Conservation (phyloP, 2,888 invertebrate genomes). For the Adineta ricciae region DNA sequence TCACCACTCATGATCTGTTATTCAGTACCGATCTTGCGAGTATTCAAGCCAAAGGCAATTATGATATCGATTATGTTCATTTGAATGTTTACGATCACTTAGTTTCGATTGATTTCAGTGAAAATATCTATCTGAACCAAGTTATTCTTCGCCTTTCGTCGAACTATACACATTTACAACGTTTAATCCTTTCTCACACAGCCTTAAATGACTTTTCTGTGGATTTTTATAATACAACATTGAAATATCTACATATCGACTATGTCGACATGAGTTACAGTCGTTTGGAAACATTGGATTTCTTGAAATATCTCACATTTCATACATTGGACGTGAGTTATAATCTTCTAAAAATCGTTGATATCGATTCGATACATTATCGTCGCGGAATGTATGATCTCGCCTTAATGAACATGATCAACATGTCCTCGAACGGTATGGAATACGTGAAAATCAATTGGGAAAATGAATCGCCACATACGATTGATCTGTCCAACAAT, state of each 20-base stretch:
- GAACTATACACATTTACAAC: background rate
- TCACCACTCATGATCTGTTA: background rate
- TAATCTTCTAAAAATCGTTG: background rate
- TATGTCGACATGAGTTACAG: background rate
- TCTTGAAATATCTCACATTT: background rate
- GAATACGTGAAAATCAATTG: background rate
- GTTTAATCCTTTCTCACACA: background rate
- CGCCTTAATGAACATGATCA: background rate
- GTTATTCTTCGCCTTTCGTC: background rate
- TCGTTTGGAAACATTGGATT: background rate
- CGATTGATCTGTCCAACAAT: background rate
- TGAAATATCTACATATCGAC: background rate
- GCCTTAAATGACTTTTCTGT: background rate
- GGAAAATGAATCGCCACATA: background rate
- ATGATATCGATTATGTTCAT: background rate
- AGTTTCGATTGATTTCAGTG: background rate
- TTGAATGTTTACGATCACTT: background rate
- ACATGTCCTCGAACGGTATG: background rate
- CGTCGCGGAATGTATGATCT: constrained; percentile 1
- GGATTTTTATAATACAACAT: background rate
- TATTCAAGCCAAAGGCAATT: background rate
- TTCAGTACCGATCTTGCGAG: background rate
- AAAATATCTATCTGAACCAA: background rate
- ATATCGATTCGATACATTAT: background rate
- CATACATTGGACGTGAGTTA: background rate